Base-by-base conservation (phyloP, 2,888 invertebrate genomes). In the Notodonta dromedarius region DNA sequence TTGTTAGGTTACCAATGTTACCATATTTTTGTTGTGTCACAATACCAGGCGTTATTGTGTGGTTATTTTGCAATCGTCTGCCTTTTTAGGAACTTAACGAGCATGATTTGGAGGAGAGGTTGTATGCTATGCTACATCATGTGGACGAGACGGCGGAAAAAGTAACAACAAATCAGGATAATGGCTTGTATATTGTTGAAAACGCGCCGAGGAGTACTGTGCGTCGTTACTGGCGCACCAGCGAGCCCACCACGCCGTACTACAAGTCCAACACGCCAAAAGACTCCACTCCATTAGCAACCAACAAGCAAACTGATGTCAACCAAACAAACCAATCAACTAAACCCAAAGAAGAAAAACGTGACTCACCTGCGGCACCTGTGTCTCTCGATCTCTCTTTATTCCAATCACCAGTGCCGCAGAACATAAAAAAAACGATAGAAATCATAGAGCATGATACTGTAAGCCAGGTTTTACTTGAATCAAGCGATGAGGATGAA, bases 61-160 rank as follows among this genome's bases (percentile, higher is more conserved):
- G 78, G 65, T 78, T 66, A 83, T 85, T 86, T 82, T 84, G 74
- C 70, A 82, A 84, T 82, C 70, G 57, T 68, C 69, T 75, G 57
- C 55, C 14, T 75, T 90, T 91, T 75, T 82, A 94, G 94, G 93
- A 92, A 85, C 88, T 89, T 88, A 89, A 87, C 83, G 93, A 93
- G 77, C 85, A 91, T 88, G 94, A 94, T 72, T 79, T 91, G 85
- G 92, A 93, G 76, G 90, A 89, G 74, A 87, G 86, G 80, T 83
- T 93, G 70, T 93, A 93, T 88, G 89, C 93, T 82, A 89, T 91
- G 87, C 76, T 93, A 74, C 90, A 93, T 79, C 86, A 93, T 87
- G 89, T 86, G 66, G 91, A 93, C 76, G 85, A 87, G 70, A 85
- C 89, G 56, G 88, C 88, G 75, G 77, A 75, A 71, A 84, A 87